Conservation (phyloP, 2,113 vertebrate species). For the Bubo blakistoni region DNA sequence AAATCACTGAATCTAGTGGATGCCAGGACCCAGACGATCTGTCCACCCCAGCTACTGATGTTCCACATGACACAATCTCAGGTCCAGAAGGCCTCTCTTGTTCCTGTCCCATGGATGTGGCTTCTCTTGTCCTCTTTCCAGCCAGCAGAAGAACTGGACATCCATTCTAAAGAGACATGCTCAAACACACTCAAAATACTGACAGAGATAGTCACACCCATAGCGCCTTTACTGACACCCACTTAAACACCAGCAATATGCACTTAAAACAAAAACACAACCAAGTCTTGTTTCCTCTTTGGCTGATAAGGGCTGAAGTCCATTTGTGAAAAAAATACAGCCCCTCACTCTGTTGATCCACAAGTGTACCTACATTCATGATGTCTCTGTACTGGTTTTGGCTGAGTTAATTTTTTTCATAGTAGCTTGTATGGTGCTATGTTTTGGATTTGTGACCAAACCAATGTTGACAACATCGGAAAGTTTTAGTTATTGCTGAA, state of each 20-base stretch:
- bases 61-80: neutral
- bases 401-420: neutral
- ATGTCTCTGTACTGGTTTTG: neutral
- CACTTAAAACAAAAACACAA: neutral
- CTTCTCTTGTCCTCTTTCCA: neutral
- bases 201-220: neutral
- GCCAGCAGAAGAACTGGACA: neutral
- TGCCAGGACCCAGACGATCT: neutral
- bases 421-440: neutral
- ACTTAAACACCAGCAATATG: neutral
- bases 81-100: neutral
- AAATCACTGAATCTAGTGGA: neutral
- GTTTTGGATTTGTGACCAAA: neutral
- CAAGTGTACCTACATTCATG: neutral
- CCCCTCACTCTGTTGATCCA: neutral
- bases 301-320: neutral
- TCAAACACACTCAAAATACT: neutral
- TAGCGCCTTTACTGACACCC: neutral
- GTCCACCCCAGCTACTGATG: neutral
- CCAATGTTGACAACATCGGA: neutral
- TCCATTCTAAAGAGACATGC: neutral
- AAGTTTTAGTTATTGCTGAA: neutral
- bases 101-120: neutral
- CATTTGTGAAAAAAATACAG: neutral
- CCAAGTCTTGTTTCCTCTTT: neutral